phyloP scores from a whole-genome alignment of 2,888 invertebrate species.

The Xylocampa areola region DNA sequence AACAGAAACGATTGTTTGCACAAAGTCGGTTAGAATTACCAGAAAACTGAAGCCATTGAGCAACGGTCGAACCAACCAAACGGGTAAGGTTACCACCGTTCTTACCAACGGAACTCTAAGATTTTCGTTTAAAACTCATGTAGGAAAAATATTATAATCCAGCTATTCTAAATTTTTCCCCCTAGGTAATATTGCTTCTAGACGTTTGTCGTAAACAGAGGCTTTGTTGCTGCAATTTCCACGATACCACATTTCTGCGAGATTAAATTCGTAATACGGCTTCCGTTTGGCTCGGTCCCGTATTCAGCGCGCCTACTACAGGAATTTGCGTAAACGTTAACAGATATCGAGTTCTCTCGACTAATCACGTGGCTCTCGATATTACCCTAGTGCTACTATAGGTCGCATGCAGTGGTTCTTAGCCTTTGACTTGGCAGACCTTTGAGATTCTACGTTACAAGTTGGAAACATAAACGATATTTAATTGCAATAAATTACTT shows the following conservation, averaged over 20 bases:
- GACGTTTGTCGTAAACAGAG: conserved; percentile 82
- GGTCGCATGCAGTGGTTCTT: conserved; percentile 7
- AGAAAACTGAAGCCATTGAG: conserved; percentile 32
- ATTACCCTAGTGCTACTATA: conserved; percentile 6
- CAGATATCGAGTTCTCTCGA: conserved; percentile 49
- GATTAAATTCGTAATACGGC: conserved; percentile 88
- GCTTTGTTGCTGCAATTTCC: conserved; percentile 83
- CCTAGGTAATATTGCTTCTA: conserved; percentile 71
- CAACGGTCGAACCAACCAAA: conserved; percentile 32
- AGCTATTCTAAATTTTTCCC: conserved; percentile 70
- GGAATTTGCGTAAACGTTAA: conserved; percentile 63
- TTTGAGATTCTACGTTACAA: too few relatives aligned
- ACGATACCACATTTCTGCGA: conserved; percentile 87
- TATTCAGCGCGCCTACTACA: conserved; percentile 80
- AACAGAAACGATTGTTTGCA: conserved; percentile 16
- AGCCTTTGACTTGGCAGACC: conserved; percentile 9
- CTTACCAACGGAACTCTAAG: conserved; percentile 36
- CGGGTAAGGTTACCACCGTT: conserved; percentile 25
- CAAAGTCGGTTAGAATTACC: conserved; percentile 25
- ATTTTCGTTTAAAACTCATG: conserved; percentile 58
- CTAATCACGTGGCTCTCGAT: conserved; percentile 25
- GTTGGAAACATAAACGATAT: too few relatives aligned
- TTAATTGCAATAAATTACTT: too few relatives aligned
- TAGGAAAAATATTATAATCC: conserved; percentile 69
- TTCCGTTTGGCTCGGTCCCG: conserved; percentile 79